A percentile compares a stretch with the other conserved stretches of the same genome.
Conservation (phyloP, 2,113 vertebrate genomes). For the Podocnemis expansa region DNA sequence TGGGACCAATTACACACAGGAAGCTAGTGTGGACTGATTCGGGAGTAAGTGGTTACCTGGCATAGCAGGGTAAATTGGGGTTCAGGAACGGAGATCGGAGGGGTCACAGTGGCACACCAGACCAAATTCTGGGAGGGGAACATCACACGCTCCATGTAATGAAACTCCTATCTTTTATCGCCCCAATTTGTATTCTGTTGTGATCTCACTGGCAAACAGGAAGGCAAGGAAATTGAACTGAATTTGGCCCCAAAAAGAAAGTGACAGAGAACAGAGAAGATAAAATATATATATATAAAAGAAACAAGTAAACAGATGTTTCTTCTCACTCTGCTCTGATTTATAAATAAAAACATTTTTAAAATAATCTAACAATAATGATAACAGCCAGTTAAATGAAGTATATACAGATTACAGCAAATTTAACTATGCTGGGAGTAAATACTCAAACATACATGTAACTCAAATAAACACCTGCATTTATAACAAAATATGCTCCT, state of each 20-base stretch:
- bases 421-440: background rate
- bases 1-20: no score
- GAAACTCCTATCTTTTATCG: background rate
- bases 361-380: background rate
- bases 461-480: background rate
- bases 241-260: background rate
- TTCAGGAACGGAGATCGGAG: no score
- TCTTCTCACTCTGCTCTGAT: background rate
- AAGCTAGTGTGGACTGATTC: no score
- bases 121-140: no score
- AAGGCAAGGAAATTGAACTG: fast-evolving
- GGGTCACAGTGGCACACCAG: no score
- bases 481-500: background rate
- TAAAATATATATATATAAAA: no score
- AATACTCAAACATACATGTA: background rate
- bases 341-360: background rate
- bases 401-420: fast-evolving
- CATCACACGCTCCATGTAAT: background rate
- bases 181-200: fast-evolving
- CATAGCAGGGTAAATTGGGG: no score
- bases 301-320: background rate
- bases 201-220: fast-evolving
- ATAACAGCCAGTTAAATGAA: background rate
- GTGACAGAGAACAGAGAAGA: fast-evolving
- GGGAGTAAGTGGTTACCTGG: no score